These are phyloP conservation scores for Syrista parreyssii DNA, from an alignment of 2,888 invertebrate genomes.

Conservation along the genomic window DNA sequence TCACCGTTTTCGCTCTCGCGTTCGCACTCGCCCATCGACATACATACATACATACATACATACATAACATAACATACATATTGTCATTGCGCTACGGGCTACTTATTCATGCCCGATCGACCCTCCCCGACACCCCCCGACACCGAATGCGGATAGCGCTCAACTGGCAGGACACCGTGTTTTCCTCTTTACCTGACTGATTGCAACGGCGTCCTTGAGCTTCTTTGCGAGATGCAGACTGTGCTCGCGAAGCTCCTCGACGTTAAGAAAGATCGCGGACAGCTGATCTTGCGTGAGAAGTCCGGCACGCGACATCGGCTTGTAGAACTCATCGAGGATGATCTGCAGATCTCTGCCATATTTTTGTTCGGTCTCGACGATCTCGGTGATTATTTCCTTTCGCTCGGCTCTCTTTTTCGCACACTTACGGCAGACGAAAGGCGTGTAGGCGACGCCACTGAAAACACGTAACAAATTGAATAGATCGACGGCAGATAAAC, in stretches of 20 bases:
- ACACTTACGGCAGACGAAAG: slow-evolving; percentile 88
- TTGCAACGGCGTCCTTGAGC: slow-evolving; percentile 87
- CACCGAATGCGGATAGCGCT: too few species aligned
- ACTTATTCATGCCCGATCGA: too few species aligned
- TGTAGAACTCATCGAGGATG: slow-evolving; percentile 91
- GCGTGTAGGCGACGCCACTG: slow-evolving; percentile 78
- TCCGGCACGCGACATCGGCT: slow-evolving; percentile 93
- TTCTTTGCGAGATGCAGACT: slow-evolving; percentile 87
- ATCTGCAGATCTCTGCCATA: slow-evolving; percentile 94
- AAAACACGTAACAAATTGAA: slow-evolving; percentile 22
- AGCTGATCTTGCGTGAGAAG: slow-evolving; percentile 91
- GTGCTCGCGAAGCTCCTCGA: slow-evolving; percentile 90
- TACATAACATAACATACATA: too few species aligned
- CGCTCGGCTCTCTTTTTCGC: slow-evolving; percentile 88
- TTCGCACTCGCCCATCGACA: not conserved
- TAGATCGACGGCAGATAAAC: slow-evolving; percentile 2
- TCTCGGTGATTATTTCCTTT: slow-evolving; percentile 94
- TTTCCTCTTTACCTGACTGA: slow-evolving; percentile 68
- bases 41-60: not conserved
- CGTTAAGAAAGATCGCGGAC: slow-evolving; percentile 91
- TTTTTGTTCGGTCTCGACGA: slow-evolving; percentile 95
- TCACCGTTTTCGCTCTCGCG: not conserved
- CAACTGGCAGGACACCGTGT: too few species aligned
- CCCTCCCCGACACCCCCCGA: too few species aligned
- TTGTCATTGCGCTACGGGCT: too few species aligned